phyloP scores from a whole-genome alignment of 2,888 invertebrate genomes.

The Melolontha melolontha region DNA sequence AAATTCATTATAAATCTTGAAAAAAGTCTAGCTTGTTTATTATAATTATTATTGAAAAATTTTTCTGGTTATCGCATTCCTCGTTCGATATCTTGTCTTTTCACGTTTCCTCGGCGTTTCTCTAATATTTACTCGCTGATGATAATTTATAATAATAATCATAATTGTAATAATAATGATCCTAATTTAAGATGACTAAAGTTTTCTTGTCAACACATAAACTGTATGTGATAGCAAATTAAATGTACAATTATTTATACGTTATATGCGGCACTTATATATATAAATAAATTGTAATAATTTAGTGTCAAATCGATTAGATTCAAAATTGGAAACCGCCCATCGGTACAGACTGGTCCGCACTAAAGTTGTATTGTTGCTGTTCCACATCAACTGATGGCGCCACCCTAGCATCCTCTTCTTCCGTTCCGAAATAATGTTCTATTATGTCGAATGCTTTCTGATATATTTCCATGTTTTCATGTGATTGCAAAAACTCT shows the following conservation, averaged over 20 bases:
- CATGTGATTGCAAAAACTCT: conserved; percentile 96
- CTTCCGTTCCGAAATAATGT: conserved; percentile 93
- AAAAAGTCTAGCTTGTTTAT: conserved; percentile 26
- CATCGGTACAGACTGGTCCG: conserved; percentile 80
- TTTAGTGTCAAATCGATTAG: conserved; percentile 40
- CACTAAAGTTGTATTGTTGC: conserved; percentile 79
- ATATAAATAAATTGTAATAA: conserved; percentile 42
- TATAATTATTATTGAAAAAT: conserved; percentile 14
- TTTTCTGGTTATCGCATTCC: conserved; percentile 12
- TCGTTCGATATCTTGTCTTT: neutral
- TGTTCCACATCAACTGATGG: conserved; percentile 79
- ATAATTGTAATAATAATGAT: conserved; percentile 30
- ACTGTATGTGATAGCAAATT: conserved; percentile 41
- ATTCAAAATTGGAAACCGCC: conserved; percentile 84
- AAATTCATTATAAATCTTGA: conserved; percentile 35
- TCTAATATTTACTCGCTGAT: conserved; percentile 26
- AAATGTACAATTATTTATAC: conserved; percentile 43
- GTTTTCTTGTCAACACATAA: conserved; percentile 41
- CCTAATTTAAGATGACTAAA: conserved; percentile 42
- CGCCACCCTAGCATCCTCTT: conserved; percentile 83
- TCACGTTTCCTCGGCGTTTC: neutral
- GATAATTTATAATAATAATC: conserved; percentile 17
- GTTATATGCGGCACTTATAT: conserved; percentile 49
- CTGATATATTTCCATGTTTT: conserved; percentile 96
- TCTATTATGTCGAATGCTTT: conserved; percentile 98